Evolutionary conservation across 2,113 vertebrate species (phyloP), one percentile per base, ranked within the genome.

Genomic region (Alosa alosa): DNA sequence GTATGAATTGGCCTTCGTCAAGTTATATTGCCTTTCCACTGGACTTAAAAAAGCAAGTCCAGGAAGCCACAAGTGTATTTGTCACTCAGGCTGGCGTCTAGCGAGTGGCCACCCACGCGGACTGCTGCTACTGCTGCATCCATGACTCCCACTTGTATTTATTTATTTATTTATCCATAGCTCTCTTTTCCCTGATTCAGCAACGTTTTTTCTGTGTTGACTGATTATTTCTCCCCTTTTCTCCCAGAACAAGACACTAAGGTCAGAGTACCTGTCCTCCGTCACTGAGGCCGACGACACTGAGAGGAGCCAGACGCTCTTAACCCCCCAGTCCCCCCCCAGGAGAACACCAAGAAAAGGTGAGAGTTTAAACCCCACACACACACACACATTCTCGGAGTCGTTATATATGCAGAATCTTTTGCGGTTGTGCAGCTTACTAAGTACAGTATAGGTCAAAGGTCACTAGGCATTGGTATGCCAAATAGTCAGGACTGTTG

Each of bases 341-440:
- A 89, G 84, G 81, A 90, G 81, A 84, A 7, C 86, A 13, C 85
- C 88, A 82, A 85, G 82, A 89, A 91, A 93, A 87, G 90, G 92
- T 93, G 75, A 90, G 10, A 17, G n/a, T n/a, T n/a, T n/a, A n/a
- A n/a, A n/a, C n/a, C n/a, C n/a, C n/a, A n/a, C n/a, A n/a, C n/a
- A n/a, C n/a, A n/a, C n/a, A n/a, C n/a, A n/a, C n/a, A n/a, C n/a
- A n/a, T n/a, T n/a, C n/a, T n/a, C n/a, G n/a, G n/a, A n/a, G n/a
- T n/a, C n/a, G n/a, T n/a, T n/a, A n/a, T n/a, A n/a, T n/a, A n/a
- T n/a, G n/a, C n/a, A n/a, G n/a, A n/a, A n/a, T n/a, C n/a, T n/a
- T n/a, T n/a, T n/a, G n/a, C n/a, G n/a, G n/a, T n/a, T n/a, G n/a
- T n/a, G n/a, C n/a, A n/a, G n/a, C n/a, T n/a, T n/a, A n/a, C n/a